These are phyloP conservation scores for Orycteropus afer DNA, from an alignment of 2,113 vertebrate species.

Conservation along the genomic window DNA sequence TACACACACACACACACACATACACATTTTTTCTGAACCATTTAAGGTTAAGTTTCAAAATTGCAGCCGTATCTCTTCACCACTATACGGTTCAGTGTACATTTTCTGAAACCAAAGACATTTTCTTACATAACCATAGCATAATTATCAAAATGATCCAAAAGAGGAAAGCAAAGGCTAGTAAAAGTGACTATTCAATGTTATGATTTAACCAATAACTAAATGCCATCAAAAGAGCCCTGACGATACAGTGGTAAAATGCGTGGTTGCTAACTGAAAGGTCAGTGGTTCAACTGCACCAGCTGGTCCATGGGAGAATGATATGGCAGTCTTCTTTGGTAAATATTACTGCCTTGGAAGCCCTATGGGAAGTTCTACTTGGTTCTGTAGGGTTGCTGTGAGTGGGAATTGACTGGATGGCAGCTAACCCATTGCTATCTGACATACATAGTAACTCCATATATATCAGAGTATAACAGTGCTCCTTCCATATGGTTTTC, in stretches of 20 bases:
- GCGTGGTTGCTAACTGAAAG: neutral
- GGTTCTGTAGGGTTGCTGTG: neutral
- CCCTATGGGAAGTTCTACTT: neutral
- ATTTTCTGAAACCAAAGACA: conserved; percentile 31
- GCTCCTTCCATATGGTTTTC: neutral
- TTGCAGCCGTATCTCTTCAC: neutral
- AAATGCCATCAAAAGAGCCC: neutral
- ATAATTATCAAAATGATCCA: conserved; percentile 40
- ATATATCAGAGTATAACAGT: neutral
- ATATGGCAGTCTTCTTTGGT: neutral
- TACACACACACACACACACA: neutral
- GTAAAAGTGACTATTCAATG: neutral
- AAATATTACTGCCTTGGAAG: neutral
- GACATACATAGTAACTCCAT: neutral
- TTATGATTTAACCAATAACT: neutral
- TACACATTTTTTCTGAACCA: neutral
- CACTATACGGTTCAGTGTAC: neutral
- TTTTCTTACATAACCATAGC: neutral
- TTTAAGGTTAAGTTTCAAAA: neutral
- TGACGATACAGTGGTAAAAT: neutral
- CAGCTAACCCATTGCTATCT: too few species aligned
- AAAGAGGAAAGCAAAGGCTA: neutral
- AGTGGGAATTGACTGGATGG: neutral
- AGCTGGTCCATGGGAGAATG: neutral
- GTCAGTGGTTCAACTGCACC: neutral